Conservation (phyloP, 2,888 invertebrate species). For the Sarcophaga rosellei region DNA sequence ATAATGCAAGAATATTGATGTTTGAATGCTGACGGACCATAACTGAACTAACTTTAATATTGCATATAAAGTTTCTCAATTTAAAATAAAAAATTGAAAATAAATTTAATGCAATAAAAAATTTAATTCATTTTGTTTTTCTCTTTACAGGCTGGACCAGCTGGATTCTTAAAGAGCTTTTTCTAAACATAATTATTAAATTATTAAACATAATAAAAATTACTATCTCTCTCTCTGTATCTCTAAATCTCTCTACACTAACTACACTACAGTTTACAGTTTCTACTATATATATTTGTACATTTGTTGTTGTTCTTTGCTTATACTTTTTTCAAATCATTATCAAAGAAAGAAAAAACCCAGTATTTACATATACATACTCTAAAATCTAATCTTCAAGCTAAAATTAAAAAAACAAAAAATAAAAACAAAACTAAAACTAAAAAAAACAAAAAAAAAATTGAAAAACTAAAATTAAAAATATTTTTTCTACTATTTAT, state of each 20-base stretch:
- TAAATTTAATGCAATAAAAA: too few species aligned
- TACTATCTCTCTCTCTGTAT: conserved; percentile 30
- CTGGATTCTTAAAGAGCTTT: conserved; percentile 97
- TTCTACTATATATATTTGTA: conserved; percentile 67
- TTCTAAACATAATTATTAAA: conserved; percentile 85
- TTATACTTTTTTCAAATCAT: conserved; percentile 69
- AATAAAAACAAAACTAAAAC: conserved; percentile 21
- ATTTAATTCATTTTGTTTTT: conserved; percentile 41
- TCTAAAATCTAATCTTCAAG: conserved; percentile 57
- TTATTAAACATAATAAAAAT: conserved; percentile 57
- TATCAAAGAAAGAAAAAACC: conserved; percentile 48
- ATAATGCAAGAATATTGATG: too few species aligned
- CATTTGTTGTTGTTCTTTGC: conserved; percentile 70
- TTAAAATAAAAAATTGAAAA: too few species aligned
- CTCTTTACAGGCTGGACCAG: conserved; percentile 89
- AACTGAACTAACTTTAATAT: too few species aligned
- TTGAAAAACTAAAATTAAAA: conserved; percentile 61
- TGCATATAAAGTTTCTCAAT: too few species aligned
- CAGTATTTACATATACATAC: conserved; percentile 66
- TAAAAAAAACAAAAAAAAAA: conserved; percentile 43
- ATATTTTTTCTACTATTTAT: conserved; percentile 66
- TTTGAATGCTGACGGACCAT: too few species aligned
- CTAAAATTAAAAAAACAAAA: conserved; percentile 57
- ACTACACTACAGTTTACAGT: conserved; percentile 69
- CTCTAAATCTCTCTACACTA: conserved; percentile 54